Base-by-base conservation (phyloP, 2,113 vertebrate genomes). In the Dolichotis patagonum region DNA sequence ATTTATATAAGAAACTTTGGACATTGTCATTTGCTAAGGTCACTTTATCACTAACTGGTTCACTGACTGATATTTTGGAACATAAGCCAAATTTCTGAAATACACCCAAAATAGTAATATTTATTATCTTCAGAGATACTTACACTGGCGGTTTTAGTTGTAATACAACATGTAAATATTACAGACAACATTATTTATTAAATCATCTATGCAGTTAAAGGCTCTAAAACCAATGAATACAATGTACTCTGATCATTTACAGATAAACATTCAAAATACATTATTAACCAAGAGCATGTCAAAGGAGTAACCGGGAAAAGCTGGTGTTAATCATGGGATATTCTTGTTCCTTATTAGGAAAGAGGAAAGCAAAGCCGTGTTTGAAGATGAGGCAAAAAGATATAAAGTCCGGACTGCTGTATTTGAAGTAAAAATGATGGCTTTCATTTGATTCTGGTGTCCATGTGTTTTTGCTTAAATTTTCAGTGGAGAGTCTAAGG, bases 81-180 rank as follows among this genome's bases (percentile, higher is more conserved):
- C 24, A 46, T 43, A 63, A 46, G 73, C 30, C 56, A 69, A 52
- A 85, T 43, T 73, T 92, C 87, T 56, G 78, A 84, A 94, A 90
- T 35, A 58, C 22, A 28, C 41, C 43, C n/a, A 54, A 73, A 11
- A 52, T 28, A 69, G 32, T 80, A 54, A 85, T 49, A 85, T 58
- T 92, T 87, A 77, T 69, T 54, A 54, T 92, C 56, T 90, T 90
- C 63, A 75, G 78, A 95, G 82, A 94, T 91, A 88, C 52, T 38
- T 67, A 63, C 88, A 35, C 43, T 71, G 75, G 49, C 92, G 10
- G 56, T 67, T 93, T 78, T 77, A 35, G 43, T 56, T 91, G 20
- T 10, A 84, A 80, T 69, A 89, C 3, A 71, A 90, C 83, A 69
- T 26, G 56, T 49, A 75, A 43, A 77, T 58, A 88, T 30, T 67